These are phyloP conservation scores for Sarcoramphus papa DNA, from an alignment of 2,797 vertebrate genomes.

Conservation along the genomic window DNA sequence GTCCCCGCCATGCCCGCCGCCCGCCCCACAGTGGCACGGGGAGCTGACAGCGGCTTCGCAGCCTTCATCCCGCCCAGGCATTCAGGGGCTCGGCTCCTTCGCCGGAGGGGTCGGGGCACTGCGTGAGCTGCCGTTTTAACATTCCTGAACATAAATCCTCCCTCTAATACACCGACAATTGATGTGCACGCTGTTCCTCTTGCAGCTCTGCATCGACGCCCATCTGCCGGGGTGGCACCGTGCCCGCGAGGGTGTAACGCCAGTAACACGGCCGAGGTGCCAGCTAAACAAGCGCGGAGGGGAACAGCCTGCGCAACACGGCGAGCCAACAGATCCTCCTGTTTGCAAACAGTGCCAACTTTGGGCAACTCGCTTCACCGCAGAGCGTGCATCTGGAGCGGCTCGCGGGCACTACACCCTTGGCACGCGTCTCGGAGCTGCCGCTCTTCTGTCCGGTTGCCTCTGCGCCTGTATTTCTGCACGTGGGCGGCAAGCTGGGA, in stretches of 20 bases:
- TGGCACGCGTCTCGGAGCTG: neutral
- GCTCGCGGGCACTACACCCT: neutral
- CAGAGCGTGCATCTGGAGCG: neutral
- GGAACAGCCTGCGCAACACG: neutral
- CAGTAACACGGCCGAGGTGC: neutral
- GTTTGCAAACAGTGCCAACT: slow-evolving; percentile 17
- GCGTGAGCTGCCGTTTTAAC: neutral
- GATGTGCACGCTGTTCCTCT: neutral
- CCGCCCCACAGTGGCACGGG: neutral
- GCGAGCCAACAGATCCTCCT: neutral
- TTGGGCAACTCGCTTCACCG: neutral
- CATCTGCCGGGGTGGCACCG: slow-evolving; percentile 18
- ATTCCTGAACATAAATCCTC: neutral
- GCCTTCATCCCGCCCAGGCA: rapidly evolving
- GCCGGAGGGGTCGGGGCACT: rapidly evolving
- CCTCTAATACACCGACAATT: neutral
- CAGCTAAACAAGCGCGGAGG: neutral
- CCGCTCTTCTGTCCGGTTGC: neutral
- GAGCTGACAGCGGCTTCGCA: neutral
- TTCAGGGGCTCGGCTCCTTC: neutral
- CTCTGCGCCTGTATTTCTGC: rapidly evolving
- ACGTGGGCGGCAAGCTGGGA: neutral
- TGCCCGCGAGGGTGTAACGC: neutral
- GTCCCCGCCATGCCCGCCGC: rapidly evolving
- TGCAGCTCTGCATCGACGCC: neutral